phyloP scores from a whole-genome alignment of 2,888 invertebrate genomes.

The Lasioglossum marginatum region DNA sequence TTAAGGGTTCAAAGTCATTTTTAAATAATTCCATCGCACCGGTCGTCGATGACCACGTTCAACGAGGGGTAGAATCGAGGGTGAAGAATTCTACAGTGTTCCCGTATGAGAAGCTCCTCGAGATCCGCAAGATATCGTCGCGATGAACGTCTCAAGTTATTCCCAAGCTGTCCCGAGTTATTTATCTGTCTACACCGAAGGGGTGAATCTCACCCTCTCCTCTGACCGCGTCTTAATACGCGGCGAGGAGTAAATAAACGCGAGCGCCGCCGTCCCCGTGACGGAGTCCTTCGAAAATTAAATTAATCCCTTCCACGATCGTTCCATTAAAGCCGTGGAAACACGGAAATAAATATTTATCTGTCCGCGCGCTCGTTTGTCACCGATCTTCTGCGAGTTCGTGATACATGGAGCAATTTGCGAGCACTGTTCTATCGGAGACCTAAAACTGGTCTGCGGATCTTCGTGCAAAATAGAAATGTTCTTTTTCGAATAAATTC shows the following conservation, averaged over 20 bases:
- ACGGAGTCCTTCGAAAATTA: slow-evolving; percentile 39
- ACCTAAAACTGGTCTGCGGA: too few species aligned
- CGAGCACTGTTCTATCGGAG: not conserved
- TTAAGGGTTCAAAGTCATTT: too few species aligned
- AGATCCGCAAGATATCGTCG: slow-evolving; percentile 19
- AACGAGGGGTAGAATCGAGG: too few species aligned
- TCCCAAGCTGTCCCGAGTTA: slow-evolving; percentile 81
- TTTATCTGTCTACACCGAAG: slow-evolving; percentile 78
- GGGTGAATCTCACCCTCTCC: slow-evolving; percentile 74
- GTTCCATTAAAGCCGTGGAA: not conserved
- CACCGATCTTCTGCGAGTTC: not conserved
- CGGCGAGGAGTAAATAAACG: slow-evolving; percentile 83
- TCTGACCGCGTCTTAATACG: slow-evolving; percentile 81
- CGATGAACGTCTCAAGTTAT: slow-evolving; percentile 77
- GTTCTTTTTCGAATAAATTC: too few species aligned
- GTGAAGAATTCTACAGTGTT: not conserved
- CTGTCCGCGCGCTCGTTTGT: not conserved
- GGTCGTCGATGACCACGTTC: too few species aligned
- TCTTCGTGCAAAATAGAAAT: not conserved
- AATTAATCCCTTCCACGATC: slow-evolving; percentile 45
- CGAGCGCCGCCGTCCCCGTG: slow-evolving; percentile 33
- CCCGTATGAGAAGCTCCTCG: not conserved
- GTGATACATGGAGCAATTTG: not conserved
- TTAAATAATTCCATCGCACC: too few species aligned
- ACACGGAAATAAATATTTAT: slow-evolving; percentile 7